Conservation (phyloP, 2,888 invertebrate species). For the Coelopa pilipes region DNA sequence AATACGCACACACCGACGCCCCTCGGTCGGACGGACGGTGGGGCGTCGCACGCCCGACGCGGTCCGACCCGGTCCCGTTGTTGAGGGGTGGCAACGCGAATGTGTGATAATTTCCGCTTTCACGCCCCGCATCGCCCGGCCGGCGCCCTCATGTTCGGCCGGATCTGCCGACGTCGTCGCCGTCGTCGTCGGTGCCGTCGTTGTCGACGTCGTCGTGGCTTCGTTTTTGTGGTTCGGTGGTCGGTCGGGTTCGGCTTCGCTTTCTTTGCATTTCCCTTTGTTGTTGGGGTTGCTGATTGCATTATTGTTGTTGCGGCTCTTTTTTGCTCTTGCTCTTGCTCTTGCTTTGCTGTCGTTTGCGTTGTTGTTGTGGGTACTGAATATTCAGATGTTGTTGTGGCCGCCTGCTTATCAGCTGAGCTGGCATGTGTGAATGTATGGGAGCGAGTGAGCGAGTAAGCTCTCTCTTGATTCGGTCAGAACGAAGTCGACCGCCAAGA, state of each 20-base stretch:
- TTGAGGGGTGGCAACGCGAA: neutral
- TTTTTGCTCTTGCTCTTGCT: too few relatives aligned
- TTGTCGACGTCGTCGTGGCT: too few relatives aligned
- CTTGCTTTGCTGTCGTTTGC: too few relatives aligned
- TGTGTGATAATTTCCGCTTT: conserved; percentile 31
- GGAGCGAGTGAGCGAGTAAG: neutral
- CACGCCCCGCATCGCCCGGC: conserved; percentile 31
- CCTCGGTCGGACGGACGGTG: neutral
- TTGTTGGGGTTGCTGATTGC: conserved; percentile 14
- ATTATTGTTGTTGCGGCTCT: conserved; percentile 22
- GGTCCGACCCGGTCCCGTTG: too few relatives aligned
- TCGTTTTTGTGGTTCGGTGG: neutral
- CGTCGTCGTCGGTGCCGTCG: too few relatives aligned
- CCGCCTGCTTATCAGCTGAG: neutral
- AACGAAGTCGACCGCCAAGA: too few relatives aligned
- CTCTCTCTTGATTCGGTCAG: too few relatives aligned
- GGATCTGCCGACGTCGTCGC: neutral
- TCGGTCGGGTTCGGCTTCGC: neutral
- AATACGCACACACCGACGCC: neutral
- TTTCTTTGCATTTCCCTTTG: conserved; percentile 22
- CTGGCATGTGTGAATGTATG: neutral
- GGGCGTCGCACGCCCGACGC: conserved; percentile 12
- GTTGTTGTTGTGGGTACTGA: neutral
- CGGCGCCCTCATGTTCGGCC: conserved; percentile 18
- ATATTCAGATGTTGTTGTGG: neutral